Evolutionary conservation across 2,113 vertebrate genomes (phyloP).

Genomic region (Chauna torquata): DNA sequence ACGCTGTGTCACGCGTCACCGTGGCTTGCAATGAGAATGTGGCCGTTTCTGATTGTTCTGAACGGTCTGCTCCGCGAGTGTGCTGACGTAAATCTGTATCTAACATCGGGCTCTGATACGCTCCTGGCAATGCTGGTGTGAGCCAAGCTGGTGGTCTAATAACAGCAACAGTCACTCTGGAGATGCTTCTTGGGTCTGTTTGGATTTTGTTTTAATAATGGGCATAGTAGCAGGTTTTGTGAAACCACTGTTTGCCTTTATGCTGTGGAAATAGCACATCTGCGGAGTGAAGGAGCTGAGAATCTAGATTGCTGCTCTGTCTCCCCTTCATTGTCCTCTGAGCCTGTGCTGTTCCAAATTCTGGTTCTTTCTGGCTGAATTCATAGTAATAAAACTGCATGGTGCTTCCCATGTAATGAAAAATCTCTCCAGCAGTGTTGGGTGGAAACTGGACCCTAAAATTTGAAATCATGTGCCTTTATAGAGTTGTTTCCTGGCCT

Average conservation of each 20-base stretch:
- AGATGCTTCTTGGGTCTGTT: not conserved
- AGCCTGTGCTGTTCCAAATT: not conserved
- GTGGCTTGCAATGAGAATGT: not conserved
- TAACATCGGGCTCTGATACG: not conserved
- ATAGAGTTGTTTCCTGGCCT: not conserved
- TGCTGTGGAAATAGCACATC: not conserved
- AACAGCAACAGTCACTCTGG: conserved; percentile 13
- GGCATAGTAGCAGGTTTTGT: not conserved
- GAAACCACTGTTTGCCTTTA: conserved; percentile 23
- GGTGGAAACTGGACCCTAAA: not conserved
- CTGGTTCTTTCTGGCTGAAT: not conserved
- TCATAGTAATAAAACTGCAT: fast-evolving
- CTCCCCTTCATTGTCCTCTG: not conserved
- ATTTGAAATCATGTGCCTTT: not conserved
- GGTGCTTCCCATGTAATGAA: not conserved
- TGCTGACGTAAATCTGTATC: conserved; percentile 48
- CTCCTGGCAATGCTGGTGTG: not conserved
- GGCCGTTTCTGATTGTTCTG: not conserved
- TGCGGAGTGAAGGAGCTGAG: not conserved
- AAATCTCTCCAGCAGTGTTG: not conserved
- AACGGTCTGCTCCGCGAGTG: not conserved
- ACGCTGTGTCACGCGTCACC: not conserved
- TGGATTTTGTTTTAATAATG: conserved; percentile 43
- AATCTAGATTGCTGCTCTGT: not conserved
- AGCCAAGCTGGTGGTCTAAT: not conserved